These are phyloP conservation scores for Ceratina japonica DNA, from an alignment of 1,140 invertebrate genomes.

Conservation along the genomic window DNA sequence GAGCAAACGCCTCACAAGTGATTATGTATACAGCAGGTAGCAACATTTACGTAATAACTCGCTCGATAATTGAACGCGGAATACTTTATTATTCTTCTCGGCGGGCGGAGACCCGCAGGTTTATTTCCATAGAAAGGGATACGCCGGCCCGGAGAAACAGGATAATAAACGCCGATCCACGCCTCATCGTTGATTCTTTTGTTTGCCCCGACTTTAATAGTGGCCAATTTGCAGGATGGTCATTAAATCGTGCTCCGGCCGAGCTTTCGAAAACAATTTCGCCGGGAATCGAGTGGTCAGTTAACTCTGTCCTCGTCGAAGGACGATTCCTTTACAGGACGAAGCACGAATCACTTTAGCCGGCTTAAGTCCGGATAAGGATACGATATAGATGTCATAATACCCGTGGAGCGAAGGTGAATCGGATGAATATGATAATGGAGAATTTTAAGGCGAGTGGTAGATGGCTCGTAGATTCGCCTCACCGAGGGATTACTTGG, in stretches of 20 bases:
- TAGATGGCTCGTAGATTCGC: background rate
- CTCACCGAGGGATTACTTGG: background rate
- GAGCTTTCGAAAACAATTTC: conserved; percentile 5
- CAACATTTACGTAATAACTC: conserved; percentile 12
- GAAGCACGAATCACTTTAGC: background rate
- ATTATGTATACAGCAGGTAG: background rate
- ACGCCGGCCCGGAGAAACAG: background rate
- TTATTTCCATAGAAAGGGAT: conserved; percentile 5
- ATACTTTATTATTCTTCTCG: conserved; percentile 33
- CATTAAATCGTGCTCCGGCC: conserved; percentile 21
- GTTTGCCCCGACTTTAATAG: conserved; percentile 3
- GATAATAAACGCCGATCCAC: conserved; percentile 31
- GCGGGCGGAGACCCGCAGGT: background rate
- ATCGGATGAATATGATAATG: background rate
- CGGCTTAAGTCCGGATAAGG: background rate
- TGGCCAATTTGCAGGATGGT: conserved; percentile 37
- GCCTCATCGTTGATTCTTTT: conserved; percentile 25
- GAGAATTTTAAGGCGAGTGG: background rate
- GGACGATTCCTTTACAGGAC: background rate
- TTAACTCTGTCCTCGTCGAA: background rate
- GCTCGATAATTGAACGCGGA: conserved; percentile 20
- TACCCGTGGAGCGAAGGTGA: background rate
- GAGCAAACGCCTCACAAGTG: too few species aligned
- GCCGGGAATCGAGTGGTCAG: conserved; percentile 15
- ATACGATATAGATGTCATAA: background rate